Evolutionary conservation across 2,113 vertebrate genomes (phyloP), one percentile per base, ranked within the genome.

Genomic region (Amblyopsis rosae): DNA sequence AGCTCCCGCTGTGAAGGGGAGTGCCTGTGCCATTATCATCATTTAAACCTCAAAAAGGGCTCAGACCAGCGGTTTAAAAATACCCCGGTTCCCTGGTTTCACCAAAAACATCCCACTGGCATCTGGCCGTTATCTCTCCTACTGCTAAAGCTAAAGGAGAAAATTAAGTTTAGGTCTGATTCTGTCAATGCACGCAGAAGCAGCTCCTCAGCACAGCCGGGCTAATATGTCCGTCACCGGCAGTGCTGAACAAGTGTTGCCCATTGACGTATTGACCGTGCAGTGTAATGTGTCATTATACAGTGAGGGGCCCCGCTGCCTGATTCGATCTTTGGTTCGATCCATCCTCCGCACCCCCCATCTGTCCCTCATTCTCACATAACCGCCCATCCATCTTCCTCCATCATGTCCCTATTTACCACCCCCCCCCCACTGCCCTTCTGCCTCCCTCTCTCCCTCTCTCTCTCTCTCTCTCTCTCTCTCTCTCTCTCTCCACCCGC

Each of bases 311-410:
- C 75, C 26, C 71, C 12, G 70, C 57, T 65, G 68, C 79, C 59
- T 1, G 46, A 56, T 86, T 87, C 86, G 80, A 88, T 90, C 75
- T 76, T n/a, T 50, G 66, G n/a, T 72, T 84, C 81, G 80, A 86
- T 83, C 86, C 68, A 77, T 65, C 56, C 73, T 7, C 17, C 82
- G 84, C 3, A 84, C 81, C 86, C 70, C 59, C 89, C 89, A 91
- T 91, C 89, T 91, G 89, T 90, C 89, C 87, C 85, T 87, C 77
- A 86, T 88, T 87, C 86, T 90, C 89, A 89, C 89, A 89, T 89
- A 84, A 79, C 88, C 86, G 16, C 66, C 84, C 80, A 88, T 85
- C 87, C 79, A 77, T 90, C 88, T 83, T 86, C 78, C 57, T 86
- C 86, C 70, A 73, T 84, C 82, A 68, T 67, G 10, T 50, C 46